A percentile compares a stretch with the other conserved stretches of the same genome.
Conservation (phyloP, 2,797 vertebrate species). For the Antrozous pallidus region DNA sequence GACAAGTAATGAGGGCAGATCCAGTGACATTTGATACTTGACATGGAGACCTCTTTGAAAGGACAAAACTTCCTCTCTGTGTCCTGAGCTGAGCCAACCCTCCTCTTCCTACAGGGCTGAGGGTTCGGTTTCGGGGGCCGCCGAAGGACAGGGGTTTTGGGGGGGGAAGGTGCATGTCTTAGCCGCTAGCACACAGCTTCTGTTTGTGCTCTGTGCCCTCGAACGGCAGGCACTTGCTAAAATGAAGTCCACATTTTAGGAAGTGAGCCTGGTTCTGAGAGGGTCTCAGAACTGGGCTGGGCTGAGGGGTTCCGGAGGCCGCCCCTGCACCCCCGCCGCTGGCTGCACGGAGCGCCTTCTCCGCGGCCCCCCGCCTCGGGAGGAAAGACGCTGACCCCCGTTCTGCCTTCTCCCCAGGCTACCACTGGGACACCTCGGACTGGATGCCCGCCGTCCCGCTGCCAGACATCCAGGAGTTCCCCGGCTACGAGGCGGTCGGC, state of each 20-base stretch:
- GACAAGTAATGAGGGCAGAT: neutral
- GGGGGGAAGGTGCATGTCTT: neutral
- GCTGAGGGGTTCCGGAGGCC: neutral
- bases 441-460: conserved; percentile 99
- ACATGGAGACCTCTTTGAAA: neutral
- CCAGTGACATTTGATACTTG: neutral
- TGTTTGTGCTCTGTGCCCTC: neutral
- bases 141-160: neutral
- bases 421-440: conserved; percentile 99
- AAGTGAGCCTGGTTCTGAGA: neutral
- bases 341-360: no score
- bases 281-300: neutral
- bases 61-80: neutral
- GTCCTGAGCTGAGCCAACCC: neutral
- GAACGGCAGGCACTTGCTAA: neutral
- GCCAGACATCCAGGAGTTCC: conserved; percentile 98
- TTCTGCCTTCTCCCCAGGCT: conserved; percentile 87
- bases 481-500: conserved; percentile 95
- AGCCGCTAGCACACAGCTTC: neutral
- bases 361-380: no score
- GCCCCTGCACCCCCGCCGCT: neutral
- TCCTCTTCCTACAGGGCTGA: neutral
- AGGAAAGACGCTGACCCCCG: no score
- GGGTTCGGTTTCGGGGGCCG: neutral
- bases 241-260: neutral